A percentile compares a stretch with the other conserved stretches of the same genome.
Conservation (phyloP, 2,888 invertebrate species). For the Cryptocephalus primarius region DNA sequence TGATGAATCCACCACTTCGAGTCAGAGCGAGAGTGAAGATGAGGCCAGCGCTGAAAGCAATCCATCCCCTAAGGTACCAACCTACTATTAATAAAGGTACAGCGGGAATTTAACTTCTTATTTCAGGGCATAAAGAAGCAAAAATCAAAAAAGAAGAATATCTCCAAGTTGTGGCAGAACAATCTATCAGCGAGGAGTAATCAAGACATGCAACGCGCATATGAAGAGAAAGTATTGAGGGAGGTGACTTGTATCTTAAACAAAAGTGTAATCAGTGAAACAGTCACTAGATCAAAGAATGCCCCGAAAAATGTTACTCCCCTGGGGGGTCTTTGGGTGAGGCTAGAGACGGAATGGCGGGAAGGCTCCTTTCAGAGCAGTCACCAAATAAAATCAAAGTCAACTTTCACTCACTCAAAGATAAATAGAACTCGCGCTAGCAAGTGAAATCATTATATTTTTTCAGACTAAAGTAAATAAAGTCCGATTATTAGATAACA, state of each 20-base stretch:
- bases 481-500: conserved; percentile 2
- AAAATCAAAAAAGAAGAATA: conserved; percentile 21
- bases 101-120: background rate
- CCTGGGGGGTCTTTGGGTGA: conserved; percentile 61
- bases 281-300: conserved; percentile 6
- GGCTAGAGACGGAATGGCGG: conserved; percentile 68
- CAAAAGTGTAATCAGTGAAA: conserved; percentile 29
- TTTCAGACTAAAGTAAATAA: background rate
- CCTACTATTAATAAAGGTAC: background rate
- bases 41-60: conserved; percentile 29
- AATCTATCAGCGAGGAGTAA: conserved; percentile 72
- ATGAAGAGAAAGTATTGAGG: conserved; percentile 65
- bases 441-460: conserved; percentile 4
- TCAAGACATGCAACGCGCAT: conserved; percentile 78
- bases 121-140: conserved; percentile 7
- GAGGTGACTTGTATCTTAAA: conserved; percentile 55
- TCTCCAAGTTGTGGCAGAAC: conserved; percentile 61
- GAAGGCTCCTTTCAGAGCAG: conserved; percentile 34
- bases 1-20: conserved; percentile 17
- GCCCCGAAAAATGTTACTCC: conserved; percentile 7
- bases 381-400: conserved; percentile 6
- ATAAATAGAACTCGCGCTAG: conserved; percentile 3
- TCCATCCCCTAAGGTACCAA: conserved; percentile 12
- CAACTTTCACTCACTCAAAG: conserved; percentile 5
- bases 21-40: conserved; percentile 15